A percentile compares a stretch with the other conserved stretches of the same genome.
phyloP scores from a whole-genome alignment of 2,113 vertebrate genomes.

The Lutjanus erythropterus region DNA sequence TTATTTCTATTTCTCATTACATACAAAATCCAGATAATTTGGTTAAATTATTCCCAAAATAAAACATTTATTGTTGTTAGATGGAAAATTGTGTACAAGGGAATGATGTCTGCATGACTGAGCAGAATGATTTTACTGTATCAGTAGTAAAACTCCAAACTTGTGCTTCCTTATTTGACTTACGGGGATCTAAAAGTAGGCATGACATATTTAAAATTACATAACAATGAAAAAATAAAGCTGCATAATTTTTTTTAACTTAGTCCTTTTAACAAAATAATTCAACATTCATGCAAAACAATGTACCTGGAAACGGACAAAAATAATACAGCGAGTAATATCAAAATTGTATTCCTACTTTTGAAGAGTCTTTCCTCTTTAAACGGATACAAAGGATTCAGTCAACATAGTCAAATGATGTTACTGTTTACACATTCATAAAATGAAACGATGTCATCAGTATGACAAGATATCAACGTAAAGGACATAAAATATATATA shows the following conservation, averaged over 20 bases:
- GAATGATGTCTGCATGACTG: conserved; percentile 16
- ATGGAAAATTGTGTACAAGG: conserved; percentile 18
- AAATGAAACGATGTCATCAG: conserved; percentile 26
- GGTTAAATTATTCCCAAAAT: conserved; percentile 8
- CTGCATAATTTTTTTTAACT: conserved; percentile 58
- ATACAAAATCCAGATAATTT: conserved; percentile 39
- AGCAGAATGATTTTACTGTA: neutral
- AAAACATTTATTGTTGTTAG: conserved; percentile 20
- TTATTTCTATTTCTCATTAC: conserved; percentile 10
- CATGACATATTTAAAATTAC: conserved; percentile 4
- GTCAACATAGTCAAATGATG: conserved; percentile 24
- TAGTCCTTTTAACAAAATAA: conserved; percentile 51
- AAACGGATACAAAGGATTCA: conserved; percentile 12
- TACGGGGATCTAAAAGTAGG: conserved; percentile 1
- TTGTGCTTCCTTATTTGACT: conserved; percentile 30
- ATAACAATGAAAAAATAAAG: conserved; percentile 33
- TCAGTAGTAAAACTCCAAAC: conserved; percentile 44
- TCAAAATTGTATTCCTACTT: conserved; percentile 27
- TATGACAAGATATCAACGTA: conserved; percentile 7
- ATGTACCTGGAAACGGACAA: conserved; percentile 55
- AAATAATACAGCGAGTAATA: conserved; percentile 9
- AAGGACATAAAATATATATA: conserved; percentile 23
- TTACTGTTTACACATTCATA: conserved; percentile 18
- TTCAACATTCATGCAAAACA: conserved; percentile 50
- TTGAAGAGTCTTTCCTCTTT: neutral